These are phyloP conservation scores for Mayetiola destructor DNA, from an alignment of 2,888 invertebrate species.

Conservation along the genomic window DNA sequence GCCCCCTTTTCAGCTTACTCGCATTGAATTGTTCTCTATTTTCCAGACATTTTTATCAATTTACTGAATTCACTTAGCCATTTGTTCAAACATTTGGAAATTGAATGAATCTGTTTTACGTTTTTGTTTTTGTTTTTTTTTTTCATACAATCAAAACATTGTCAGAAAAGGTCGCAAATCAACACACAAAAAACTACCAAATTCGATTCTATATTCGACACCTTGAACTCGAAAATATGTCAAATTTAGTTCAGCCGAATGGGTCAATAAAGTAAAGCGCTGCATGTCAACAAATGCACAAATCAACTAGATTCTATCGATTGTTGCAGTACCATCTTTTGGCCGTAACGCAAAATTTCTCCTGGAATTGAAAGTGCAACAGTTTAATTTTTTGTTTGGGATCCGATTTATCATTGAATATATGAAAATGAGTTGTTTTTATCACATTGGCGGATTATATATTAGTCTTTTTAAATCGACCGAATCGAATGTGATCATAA, in stretches of 20 bases:
- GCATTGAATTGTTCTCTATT: neutral
- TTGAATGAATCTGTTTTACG: too few relatives aligned
- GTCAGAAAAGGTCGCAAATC: constrained; percentile 4
- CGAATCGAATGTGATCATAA: too few relatives aligned
- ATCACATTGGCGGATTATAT: neutral
- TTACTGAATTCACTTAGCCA: neutral
- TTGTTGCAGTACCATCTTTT: neutral
- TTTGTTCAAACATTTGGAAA: neutral
- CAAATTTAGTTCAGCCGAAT: neutral
- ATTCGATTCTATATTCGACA: constrained; percentile 3
- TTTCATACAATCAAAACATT: too few relatives aligned
- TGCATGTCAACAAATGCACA: too few relatives aligned
- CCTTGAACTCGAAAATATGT: constrained; percentile 11
- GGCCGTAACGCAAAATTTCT: too few relatives aligned
- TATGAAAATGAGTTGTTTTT: neutral
- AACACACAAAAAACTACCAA: constrained; percentile 10
- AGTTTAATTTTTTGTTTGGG: too few relatives aligned
- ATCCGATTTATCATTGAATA: neutral
- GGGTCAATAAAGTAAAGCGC: neutral
- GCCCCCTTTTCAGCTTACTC: neutral
- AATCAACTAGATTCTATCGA: too few relatives aligned
- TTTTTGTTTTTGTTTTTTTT: too few relatives aligned
- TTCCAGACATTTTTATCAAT: neutral
- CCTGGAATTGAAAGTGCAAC: too few relatives aligned
- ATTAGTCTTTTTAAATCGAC: too few relatives aligned